phyloP scores from a whole-genome alignment of 2,797 vertebrate species.

The Antrozous pallidus region DNA sequence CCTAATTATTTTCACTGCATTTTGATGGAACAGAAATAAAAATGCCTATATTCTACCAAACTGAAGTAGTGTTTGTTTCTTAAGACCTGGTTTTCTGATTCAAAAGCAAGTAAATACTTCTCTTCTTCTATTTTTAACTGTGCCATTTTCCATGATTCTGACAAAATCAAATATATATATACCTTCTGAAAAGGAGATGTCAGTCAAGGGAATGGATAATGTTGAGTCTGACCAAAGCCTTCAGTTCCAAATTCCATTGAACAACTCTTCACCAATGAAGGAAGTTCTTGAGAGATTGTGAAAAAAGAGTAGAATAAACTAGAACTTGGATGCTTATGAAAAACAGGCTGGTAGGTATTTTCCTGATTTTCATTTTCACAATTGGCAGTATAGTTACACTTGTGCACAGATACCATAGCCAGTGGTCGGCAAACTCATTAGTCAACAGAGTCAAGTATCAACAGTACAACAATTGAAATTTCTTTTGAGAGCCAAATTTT shows the following conservation, averaged over 20 bases:
- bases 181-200: not conserved
- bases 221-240: not conserved
- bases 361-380: not conserved
- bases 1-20: not conserved
- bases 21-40: not conserved
- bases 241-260: not conserved
- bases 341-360: not conserved
- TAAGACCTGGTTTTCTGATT: not conserved
- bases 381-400: not conserved
- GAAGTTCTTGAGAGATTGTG: not conserved
- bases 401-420: rapidly evolving
- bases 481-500: too few relatives aligned
- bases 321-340: not conserved
- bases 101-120: not conserved
- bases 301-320: not conserved
- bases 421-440: too few relatives aligned
- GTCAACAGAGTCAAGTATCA: too few relatives aligned
- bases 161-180: not conserved
- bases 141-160: not conserved
- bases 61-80: not conserved
- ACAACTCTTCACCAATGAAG: not conserved
- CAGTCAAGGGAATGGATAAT: not conserved
- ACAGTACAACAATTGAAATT: too few relatives aligned
- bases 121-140: not conserved
- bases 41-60: not conserved